phyloP scores from a whole-genome alignment of 2,888 invertebrate genomes.

The Parnassius mnemosyne region DNA sequence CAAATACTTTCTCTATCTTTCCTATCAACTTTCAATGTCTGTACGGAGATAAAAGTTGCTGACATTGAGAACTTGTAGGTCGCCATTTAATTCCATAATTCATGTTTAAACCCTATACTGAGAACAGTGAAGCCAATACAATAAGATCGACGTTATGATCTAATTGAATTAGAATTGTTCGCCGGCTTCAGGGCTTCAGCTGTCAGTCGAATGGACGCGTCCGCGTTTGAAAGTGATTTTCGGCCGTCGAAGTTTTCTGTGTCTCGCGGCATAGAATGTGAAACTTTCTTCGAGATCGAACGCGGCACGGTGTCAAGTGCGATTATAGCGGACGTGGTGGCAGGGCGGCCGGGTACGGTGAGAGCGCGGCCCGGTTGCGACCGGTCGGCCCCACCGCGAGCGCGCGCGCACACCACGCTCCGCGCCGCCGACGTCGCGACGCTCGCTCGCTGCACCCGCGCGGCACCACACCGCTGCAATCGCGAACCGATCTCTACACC shows the following conservation, averaged over 20 bases:
- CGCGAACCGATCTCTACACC: conserved; percentile 31
- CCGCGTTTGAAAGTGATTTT: conserved; percentile 36
- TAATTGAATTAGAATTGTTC: conserved; percentile 67
- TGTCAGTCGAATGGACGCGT: conserved; percentile 33
- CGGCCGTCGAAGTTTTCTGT: conserved; percentile 31
- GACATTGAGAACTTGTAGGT: conserved; percentile 13
- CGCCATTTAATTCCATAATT: conserved; percentile 13
- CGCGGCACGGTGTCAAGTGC: conserved; percentile 75
- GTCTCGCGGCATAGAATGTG: conserved; percentile 63
- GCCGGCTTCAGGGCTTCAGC: conserved; percentile 47
- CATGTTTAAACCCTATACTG: conserved; percentile 29
- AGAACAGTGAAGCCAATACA: conserved; percentile 52
- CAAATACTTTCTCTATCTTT: conserved; percentile 35
- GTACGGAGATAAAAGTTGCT: conserved; percentile 3
- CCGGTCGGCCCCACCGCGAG: conserved; percentile 75
- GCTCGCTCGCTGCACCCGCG: conserved; percentile 66
- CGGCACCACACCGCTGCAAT: conserved; percentile 49
- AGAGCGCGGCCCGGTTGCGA: conserved; percentile 78
- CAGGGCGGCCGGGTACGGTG: conserved; percentile 63
- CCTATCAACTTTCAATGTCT: conserved; percentile 26
- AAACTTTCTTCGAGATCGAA: conserved; percentile 74
- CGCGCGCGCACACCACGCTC: conserved; percentile 55
- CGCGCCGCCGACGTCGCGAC: conserved; percentile 76
- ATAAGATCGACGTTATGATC: conserved; percentile 54
- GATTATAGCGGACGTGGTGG: conserved; percentile 68